A percentile compares a stretch with the other conserved stretches of the same genome.
phyloP scores from a whole-genome alignment of 2,113 vertebrate genomes.

The Mormyrus lacerda region DNA sequence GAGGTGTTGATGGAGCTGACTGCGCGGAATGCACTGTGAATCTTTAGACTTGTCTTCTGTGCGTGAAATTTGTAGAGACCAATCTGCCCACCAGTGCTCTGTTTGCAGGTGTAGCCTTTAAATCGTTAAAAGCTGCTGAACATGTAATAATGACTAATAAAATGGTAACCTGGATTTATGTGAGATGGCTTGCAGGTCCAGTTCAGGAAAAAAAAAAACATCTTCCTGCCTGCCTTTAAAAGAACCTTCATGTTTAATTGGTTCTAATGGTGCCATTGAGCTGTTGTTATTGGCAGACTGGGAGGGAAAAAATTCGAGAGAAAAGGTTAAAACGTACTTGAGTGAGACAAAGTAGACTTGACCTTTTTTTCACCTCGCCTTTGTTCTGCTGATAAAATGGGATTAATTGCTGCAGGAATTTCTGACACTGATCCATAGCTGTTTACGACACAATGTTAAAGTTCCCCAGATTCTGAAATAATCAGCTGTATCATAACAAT shows the following conservation, averaged over 20 bases:
- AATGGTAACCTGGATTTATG: conserved; percentile 16
- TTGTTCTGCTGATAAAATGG: not conserved
- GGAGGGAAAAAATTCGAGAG: not conserved
- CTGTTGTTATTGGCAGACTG: not conserved
- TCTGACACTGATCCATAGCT: not conserved
- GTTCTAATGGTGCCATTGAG: conserved; percentile 2
- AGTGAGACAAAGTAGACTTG: not conserved
- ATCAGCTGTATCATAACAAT: not conserved
- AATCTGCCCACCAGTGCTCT: not conserved
- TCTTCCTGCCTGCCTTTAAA: not conserved
- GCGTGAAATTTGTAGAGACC: not conserved
- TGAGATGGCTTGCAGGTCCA: not conserved
- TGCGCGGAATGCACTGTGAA: not conserved
- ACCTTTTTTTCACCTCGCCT: not conserved
- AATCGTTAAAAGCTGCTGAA: conserved; percentile 17
- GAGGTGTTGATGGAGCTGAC: not conserved
- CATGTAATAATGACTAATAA: conserved; percentile 16
- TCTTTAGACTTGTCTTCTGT: not conserved
- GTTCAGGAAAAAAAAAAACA: not conserved
- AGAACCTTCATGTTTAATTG: conserved; percentile 16
- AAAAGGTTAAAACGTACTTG: not conserved
- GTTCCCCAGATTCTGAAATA: not conserved
- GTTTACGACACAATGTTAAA: not conserved
- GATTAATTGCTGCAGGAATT: not conserved
- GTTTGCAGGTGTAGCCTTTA: not conserved